Evolutionary conservation across 2,888 invertebrate species (phyloP).

Genomic region (Lasioglossum calceatum): DNA sequence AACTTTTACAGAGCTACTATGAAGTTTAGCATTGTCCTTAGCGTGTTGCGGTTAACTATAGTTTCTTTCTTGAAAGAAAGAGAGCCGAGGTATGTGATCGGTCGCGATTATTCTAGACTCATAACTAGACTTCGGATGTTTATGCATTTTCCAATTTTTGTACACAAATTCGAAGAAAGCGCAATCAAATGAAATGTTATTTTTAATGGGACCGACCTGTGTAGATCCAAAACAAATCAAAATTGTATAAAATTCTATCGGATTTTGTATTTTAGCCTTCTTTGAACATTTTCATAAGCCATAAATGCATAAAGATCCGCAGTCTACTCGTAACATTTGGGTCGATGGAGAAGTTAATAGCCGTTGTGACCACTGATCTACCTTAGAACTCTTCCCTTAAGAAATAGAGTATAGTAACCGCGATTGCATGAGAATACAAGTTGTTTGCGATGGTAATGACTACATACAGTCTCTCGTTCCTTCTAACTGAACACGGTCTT

Average conservation of each 20-base stretch:
- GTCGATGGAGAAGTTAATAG: neutral
- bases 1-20: neutral
- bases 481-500: conserved; percentile 46
- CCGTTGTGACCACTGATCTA: neutral
- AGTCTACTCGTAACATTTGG: neutral
- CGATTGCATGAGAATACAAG: conserved; percentile 21
- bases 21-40: neutral
- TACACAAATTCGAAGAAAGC: too few relatives aligned
- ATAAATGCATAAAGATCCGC: too few relatives aligned
- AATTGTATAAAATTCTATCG: too few relatives aligned
- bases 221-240: too few relatives aligned
- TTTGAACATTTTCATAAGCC: too few relatives aligned
- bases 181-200: too few relatives aligned
- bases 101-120: neutral
- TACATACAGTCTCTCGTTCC: conserved; percentile 35
- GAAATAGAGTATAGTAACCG: neutral
- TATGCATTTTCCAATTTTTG: too few relatives aligned
- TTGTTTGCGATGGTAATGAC: conserved; percentile 34
- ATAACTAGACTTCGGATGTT: too few relatives aligned
- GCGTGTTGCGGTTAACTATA: neutral
- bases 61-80: neutral
- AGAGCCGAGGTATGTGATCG: neutral
- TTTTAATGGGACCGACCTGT: too few relatives aligned
- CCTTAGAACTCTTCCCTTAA: neutral
- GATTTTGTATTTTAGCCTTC: too few relatives aligned